These are phyloP conservation scores for Alcis repandata DNA, from an alignment of 2,888 invertebrate genomes.

Conservation along the genomic window DNA sequence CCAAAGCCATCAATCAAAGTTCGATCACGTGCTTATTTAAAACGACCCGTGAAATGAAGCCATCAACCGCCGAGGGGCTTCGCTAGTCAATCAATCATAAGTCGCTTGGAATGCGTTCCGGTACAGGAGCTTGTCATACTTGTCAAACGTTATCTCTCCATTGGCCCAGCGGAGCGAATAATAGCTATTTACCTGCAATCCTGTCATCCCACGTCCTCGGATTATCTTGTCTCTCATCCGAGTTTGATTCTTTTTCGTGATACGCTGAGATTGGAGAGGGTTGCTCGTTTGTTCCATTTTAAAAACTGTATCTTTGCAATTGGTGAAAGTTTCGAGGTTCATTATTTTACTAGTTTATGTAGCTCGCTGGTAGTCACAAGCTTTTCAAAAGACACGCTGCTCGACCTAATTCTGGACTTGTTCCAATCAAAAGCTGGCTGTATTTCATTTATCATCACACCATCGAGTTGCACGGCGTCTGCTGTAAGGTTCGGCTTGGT, in stretches of 20 bases:
- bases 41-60: conserved; percentile 77
- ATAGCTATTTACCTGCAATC: conserved; percentile 83
- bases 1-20: conserved; percentile 54
- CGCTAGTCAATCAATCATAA: conserved; percentile 77
- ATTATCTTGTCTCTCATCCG: conserved; percentile 72
- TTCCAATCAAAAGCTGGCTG: too few relatives aligned
- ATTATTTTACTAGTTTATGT: neutral
- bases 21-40: conserved; percentile 65
- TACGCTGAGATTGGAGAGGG: conserved; percentile 69
- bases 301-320: conserved; percentile 19
- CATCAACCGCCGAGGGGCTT: conserved; percentile 63
- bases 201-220: conserved; percentile 60
- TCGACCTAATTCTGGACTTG: too few relatives aligned
- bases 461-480: too few relatives aligned
- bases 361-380: too few relatives aligned
- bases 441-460: too few relatives aligned
- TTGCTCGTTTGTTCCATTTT: conserved; percentile 47
- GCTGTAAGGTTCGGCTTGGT: too few relatives aligned
- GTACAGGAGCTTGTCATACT: conserved; percentile 69
- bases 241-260: conserved; percentile 74
- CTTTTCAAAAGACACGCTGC: too few relatives aligned
- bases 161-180: conserved; percentile 78
- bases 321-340: neutral
- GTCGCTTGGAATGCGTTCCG: conserved; percentile 52
- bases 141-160: conserved; percentile 78